Evolutionary conservation across 1,140 invertebrate genomes (phyloP).

Genomic region (Lepidurus apus): DNA sequence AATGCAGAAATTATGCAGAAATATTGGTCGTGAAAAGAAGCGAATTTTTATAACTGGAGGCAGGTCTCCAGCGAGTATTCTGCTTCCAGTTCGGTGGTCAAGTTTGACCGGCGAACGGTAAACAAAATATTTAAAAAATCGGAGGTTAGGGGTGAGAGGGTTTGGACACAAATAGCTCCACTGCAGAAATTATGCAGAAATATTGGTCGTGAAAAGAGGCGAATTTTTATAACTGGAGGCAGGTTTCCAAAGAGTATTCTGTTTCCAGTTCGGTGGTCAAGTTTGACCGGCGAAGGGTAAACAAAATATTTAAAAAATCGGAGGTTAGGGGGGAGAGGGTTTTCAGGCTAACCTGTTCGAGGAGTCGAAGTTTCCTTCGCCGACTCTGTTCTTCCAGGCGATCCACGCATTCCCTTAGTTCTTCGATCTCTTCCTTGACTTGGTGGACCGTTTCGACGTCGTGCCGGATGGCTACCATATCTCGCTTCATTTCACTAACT

Average conservation of each 20-base stretch:
- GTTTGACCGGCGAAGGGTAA: not conserved
- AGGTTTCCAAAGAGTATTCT: too few relatives aligned
- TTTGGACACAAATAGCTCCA: too few relatives aligned
- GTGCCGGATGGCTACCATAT: conserved; percentile 89
- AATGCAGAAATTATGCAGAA: too few relatives aligned
- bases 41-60: too few relatives aligned
- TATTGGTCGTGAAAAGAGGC: too few relatives aligned
- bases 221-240: too few relatives aligned
- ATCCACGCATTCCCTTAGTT: conserved; percentile 81
- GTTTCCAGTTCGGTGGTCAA: not conserved
- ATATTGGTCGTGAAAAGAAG: too few relatives aligned
- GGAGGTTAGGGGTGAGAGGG: too few relatives aligned
- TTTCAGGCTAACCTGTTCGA: conserved; percentile 37
- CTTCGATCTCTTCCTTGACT: conserved; percentile 89
- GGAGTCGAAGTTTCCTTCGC: conserved; percentile 38
- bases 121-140: not conserved
- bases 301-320: not conserved
- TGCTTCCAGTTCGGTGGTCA: not conserved
- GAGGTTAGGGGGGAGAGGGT: not conserved
- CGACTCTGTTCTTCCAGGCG: conserved; percentile 75
- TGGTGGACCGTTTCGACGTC: conserved; percentile 87
- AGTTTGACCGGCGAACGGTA: not conserved
- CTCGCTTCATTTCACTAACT: conserved; percentile 79
- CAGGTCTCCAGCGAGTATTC: too few relatives aligned
- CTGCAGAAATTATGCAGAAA: too few relatives aligned